Conservation (phyloP, 2,797 vertebrate species). For the Macropus fuliginosus region DNA sequence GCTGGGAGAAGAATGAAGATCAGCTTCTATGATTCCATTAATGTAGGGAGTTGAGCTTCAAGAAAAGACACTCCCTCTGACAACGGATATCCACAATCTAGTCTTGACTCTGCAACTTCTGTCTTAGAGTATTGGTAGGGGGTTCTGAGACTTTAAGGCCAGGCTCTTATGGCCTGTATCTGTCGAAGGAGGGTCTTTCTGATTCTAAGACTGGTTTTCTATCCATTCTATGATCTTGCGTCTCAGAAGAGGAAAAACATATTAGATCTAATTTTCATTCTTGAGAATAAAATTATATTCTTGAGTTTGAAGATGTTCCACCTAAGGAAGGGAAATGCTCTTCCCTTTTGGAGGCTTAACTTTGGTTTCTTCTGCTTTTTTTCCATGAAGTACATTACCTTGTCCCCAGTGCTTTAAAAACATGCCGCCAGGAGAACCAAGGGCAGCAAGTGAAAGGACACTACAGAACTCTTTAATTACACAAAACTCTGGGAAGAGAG, state of each 20-base stretch:
- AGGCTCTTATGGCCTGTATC: background rate
- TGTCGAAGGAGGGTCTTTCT: background rate
- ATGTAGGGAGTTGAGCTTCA: background rate
- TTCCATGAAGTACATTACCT: constrained; percentile 39
- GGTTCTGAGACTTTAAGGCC: background rate
- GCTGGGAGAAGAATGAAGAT: background rate
- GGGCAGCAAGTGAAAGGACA: constrained; percentile 72
- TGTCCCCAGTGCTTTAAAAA: constrained; percentile 33
- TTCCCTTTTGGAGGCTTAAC: background rate
- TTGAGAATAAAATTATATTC: background rate
- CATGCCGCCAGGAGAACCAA: constrained; percentile 51
- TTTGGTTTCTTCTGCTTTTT: constrained; percentile 34
- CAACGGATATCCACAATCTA: background rate
- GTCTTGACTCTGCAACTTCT: too few relatives aligned
- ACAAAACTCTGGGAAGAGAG: constrained; percentile 65
- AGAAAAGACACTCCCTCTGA: background rate
- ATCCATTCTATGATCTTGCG: background rate
- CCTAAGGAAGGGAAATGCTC: constrained; percentile 51
- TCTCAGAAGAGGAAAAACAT: background rate
- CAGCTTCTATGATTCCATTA: background rate
- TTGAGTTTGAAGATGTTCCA: background rate
- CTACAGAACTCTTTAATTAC: constrained; percentile 78
- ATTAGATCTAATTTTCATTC: background rate
- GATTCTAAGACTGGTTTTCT: background rate
- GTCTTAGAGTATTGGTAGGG: background rate